Base-by-base conservation (phyloP, 2,888 invertebrate genomes). In the Dexiosoma caninum region DNA sequence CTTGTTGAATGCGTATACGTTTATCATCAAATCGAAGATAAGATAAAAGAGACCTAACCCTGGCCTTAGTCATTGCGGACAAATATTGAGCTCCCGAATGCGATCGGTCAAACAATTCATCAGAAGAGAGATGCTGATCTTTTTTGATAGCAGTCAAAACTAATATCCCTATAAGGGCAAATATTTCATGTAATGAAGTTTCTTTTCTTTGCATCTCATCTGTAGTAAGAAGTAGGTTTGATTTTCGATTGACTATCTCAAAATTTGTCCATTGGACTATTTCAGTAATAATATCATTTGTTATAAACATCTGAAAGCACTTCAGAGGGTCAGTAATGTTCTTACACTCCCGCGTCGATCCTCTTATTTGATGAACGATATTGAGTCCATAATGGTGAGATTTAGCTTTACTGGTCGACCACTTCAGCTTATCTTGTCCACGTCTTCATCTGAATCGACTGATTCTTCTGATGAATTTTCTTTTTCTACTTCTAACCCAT, bases 141-240 rank as follows among this genome's bases (percentile, higher is more conserved):
- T 74, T 81, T 51, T 74, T 74, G 69, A 77, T 74, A 51, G 77
- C 72, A 37, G 77, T 77, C 35, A 74, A 74, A 30, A 77, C 72
- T 19, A 79, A 62, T 40, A 77, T 57, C 53, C 46, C 46, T 46
- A 21, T 46, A 21, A 46, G 46, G 23, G 21, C 46, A 46, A 21
- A 46, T 46, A 46, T 21, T 46, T 46, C 46, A 21, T 46, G 46
- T 21, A 46, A 46, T 46, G 46, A 46, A 21, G 21, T 46, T 44
- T 19, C 19, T 40, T 44, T 44, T 6, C 10, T 46, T 46, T 46
- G 46, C 21, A 19, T 16, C 19, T 59, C 74, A 77, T 72, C 67
- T 66, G 53, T 55, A 46, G 66, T 21, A 14, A 9, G 23, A 64
- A 60, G 30, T 44, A 76, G 35, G 23, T 23, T 32, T 12, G 62